Evolutionary conservation across 2,113 vertebrate genomes (phyloP).

Genomic region (Perccottus glenii): DNA sequence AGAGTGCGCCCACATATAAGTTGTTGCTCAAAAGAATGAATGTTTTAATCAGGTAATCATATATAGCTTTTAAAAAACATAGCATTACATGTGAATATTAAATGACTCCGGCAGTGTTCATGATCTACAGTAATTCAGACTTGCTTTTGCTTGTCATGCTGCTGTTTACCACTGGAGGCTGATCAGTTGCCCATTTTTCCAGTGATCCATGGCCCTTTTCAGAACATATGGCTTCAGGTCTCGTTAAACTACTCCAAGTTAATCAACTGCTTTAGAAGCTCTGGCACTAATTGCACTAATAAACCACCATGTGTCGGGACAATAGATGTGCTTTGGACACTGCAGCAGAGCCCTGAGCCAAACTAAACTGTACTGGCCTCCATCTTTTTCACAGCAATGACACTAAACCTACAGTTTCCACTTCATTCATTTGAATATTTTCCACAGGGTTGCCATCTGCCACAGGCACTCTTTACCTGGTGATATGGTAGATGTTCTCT

Average conservation of each 20-base stretch:
- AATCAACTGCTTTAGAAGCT: constrained; percentile 20
- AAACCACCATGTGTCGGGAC: constrained; percentile 12
- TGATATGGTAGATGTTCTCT: neutral
- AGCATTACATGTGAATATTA: no score
- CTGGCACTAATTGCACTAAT: constrained; percentile 28
- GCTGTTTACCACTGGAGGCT: constrained; percentile 16
- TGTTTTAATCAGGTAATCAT: no score
- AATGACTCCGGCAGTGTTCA: no score
- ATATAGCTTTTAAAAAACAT: no score
- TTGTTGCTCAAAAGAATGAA: no score
- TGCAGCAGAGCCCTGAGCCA: neutral
- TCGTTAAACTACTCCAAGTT: constrained; percentile 29
- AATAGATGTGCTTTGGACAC: constrained; percentile 10
- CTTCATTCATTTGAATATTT: no score
- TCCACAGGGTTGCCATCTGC: neutral
- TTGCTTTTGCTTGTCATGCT: neutral
- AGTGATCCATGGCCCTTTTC: constrained; percentile 21
- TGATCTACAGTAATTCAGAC: no score
- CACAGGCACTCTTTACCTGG: neutral
- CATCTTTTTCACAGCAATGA: neutral
- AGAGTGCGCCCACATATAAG: no score
- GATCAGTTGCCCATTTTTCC: constrained; percentile 22
- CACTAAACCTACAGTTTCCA: neutral
- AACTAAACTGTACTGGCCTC: neutral
- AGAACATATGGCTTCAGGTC: constrained; percentile 22